Conservation (phyloP, 2,888 invertebrate species). For the Rhingia rostrata region DNA sequence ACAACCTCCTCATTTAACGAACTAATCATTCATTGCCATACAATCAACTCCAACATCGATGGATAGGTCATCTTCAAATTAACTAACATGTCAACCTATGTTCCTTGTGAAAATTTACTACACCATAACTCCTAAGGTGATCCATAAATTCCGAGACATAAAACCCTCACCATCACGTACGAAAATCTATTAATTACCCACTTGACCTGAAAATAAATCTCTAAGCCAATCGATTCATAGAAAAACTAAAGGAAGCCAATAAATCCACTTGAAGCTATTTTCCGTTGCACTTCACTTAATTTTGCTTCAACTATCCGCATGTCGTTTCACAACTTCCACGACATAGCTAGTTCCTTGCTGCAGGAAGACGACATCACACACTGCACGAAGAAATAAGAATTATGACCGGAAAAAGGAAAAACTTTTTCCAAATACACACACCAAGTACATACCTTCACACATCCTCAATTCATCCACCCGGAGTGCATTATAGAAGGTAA, state of each 20-base stretch:
- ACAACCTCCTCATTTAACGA: no score
- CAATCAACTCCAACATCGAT: no score
- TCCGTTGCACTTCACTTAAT: slow-evolving; percentile 44
- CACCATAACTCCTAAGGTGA: neutral
- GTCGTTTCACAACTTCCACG: slow-evolving; percentile 28
- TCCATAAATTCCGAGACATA: no score
- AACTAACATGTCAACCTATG: no score
- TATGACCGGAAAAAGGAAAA: slow-evolving; percentile 65
- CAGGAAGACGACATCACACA: neutral
- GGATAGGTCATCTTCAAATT: no score
- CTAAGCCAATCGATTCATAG: slow-evolving; percentile 1
- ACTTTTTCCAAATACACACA: slow-evolving; percentile 46
- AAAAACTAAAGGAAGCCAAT: slow-evolving; percentile 13
- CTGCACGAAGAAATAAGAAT: slow-evolving; percentile 61
- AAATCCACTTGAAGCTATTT: slow-evolving; percentile 33
- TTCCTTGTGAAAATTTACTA: no score
- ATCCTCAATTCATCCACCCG: slow-evolving; percentile 21
- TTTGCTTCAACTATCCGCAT: slow-evolving; percentile 33
- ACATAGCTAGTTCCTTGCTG: slow-evolving; percentile 6
- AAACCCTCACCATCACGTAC: neutral
- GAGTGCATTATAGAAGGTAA: slow-evolving; percentile 71
- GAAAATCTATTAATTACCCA: slow-evolving; percentile 2
- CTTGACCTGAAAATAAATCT: slow-evolving; percentile 16
- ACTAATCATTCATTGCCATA: no score
- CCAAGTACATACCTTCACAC: neutral